These are phyloP conservation scores for Silurus meridionalis DNA, from an alignment of 2,113 vertebrate genomes.

Conservation along the genomic window DNA sequence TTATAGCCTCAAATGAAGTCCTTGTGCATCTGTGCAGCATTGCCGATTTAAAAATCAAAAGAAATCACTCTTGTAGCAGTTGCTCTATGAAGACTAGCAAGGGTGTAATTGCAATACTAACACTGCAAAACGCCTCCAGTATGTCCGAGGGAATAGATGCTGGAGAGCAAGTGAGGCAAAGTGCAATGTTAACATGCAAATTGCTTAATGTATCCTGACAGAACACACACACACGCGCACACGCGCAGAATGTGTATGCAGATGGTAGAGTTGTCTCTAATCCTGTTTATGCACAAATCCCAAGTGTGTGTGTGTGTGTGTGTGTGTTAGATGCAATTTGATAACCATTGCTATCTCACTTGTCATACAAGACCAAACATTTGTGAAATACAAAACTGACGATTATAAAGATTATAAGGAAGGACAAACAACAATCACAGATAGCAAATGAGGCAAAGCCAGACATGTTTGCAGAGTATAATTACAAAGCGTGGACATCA, in stretches of 20 bases:
- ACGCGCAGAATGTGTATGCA: background rate
- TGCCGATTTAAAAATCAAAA: background rate
- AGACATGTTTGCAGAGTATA: background rate
- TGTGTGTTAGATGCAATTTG: background rate
- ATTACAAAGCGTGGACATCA: background rate
- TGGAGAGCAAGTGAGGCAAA: background rate
- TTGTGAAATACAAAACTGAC: background rate
- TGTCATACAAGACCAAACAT: background rate
- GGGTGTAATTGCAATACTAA: constrained; percentile 2
- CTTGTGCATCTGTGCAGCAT: background rate
- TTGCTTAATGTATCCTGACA: background rate
- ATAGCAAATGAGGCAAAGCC: background rate
- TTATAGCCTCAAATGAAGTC: background rate
- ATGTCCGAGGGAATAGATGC: background rate
- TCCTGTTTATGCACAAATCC: background rate
- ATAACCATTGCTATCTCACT: background rate
- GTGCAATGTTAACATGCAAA: background rate
- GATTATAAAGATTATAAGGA: background rate
- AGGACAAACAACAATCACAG: background rate
- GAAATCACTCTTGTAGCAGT: background rate
- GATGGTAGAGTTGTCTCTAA: background rate
- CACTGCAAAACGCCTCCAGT: background rate
- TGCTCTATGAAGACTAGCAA: background rate
- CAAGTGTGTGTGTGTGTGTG: background rate
- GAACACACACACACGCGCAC: background rate